Conservation (phyloP, 2,888 invertebrate species). For the Gastracanthus pulcherrimus region DNA sequence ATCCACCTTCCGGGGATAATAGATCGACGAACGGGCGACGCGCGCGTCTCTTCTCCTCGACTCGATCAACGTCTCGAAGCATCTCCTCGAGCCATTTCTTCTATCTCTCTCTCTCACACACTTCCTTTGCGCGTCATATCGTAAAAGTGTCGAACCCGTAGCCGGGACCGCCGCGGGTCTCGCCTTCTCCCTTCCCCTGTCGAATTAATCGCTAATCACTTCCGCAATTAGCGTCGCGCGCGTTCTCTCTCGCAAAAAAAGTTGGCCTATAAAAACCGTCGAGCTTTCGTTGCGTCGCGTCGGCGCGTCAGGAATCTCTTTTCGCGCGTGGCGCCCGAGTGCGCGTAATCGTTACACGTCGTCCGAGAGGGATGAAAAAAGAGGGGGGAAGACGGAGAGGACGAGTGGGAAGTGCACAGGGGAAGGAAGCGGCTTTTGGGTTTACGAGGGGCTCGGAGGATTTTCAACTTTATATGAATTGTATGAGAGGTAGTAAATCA, state of each 20-base stretch:
- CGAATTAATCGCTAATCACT: constrained; percentile 38
- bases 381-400: not conserved
- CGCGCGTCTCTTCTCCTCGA: not conserved
- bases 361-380: not conserved
- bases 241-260: too few relatives aligned
- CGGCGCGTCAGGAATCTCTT: not conserved
- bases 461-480: constrained; percentile 27
- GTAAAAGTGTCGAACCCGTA: not conserved
- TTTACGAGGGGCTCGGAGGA: constrained; percentile 32
- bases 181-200: not conserved
- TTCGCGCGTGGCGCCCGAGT: too few relatives aligned
- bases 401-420: not conserved
- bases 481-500: not conserved
- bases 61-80: constrained; percentile 52
- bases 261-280: constrained; percentile 8
- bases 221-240: constrained; percentile 31
- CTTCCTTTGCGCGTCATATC: not conserved
- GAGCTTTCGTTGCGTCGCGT: not conserved
- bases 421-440: not conserved
- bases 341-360: not conserved
- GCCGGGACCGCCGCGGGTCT: not conserved
- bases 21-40: too few relatives aligned
- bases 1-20: constrained; percentile 17
- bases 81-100: too few relatives aligned
- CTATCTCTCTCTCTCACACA: not conserved